Evolutionary conservation across 2,113 vertebrate genomes (phyloP).

Genomic region (Thomomys bottae): DNA sequence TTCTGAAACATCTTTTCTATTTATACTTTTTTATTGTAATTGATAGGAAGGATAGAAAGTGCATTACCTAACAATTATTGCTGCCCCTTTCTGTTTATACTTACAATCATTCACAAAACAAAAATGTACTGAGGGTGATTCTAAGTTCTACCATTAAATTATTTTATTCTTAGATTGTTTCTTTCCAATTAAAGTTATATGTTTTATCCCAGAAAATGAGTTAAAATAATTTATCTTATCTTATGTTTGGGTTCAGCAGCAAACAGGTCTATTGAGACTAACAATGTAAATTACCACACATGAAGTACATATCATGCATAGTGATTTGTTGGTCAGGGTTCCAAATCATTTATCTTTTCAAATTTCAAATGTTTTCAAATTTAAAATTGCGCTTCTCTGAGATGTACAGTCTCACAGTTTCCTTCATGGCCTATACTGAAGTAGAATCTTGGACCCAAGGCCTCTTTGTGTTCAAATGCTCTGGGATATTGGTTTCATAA

Average conservation of each 20-base stretch:
- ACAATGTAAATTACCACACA: not conserved
- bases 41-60: too few species aligned
- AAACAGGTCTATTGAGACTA: not conserved
- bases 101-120: not conserved
- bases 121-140: not conserved
- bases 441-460: not conserved
- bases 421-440: not conserved
- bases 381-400: not conserved
- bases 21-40: too few species aligned
- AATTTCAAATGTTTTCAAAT: not conserved
- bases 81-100: not conserved
- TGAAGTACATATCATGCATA: accelerated
- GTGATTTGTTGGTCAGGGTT: not conserved
- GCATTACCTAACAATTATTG: too few species aligned
- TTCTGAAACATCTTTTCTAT: not conserved
- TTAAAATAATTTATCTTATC: not conserved
- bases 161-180: not conserved
- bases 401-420: not conserved
- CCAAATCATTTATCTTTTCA: not conserved
- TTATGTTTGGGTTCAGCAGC: not conserved
- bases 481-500: not conserved
- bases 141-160: not conserved
- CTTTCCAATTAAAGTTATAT: not conserved
- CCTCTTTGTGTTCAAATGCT: not conserved
- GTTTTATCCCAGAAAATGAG: not conserved